Evolutionary conservation across 2,888 invertebrate genomes (phyloP).

Genomic region (Labia minor): DNA sequence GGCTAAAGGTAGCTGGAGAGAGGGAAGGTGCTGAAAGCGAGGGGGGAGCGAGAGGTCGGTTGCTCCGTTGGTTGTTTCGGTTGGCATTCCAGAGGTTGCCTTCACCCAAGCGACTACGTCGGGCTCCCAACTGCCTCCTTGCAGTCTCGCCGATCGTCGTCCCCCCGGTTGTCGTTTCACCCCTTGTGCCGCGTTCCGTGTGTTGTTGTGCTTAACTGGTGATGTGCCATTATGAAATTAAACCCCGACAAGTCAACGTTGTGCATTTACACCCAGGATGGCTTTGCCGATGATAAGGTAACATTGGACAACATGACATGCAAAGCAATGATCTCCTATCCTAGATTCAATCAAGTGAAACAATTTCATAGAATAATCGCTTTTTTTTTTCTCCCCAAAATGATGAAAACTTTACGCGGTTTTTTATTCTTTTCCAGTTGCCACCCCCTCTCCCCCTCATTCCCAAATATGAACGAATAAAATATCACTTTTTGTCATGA

Average conservation of each 20-base stretch:
- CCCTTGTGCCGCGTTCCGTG: too few species aligned
- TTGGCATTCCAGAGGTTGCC: conserved; percentile 13
- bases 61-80: background rate
- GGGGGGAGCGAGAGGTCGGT: background rate
- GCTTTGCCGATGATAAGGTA: background rate
- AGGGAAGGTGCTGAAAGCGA: conserved; percentile 13
- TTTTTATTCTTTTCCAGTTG: too few species aligned
- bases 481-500: too few species aligned
- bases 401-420: too few species aligned
- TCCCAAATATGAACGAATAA: too few species aligned
- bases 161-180: background rate
- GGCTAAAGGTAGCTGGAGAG: background rate
- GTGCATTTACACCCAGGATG: conserved; percentile 13
- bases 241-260: background rate
- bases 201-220: too few species aligned
- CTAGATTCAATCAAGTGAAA: too few species aligned
- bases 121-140: background rate
- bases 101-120: background rate
- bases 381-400: too few species aligned
- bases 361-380: too few species aligned
- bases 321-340: too few species aligned
- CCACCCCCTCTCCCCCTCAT: too few species aligned
- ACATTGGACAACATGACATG: background rate
- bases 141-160: background rate
- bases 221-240: conserved; percentile 7